A percentile compares a stretch with the other conserved stretches of the same genome.
These are phyloP conservation scores for Drosophila mimica DNA, from an alignment of 2,888 invertebrate species.

Conservation along the genomic window DNA sequence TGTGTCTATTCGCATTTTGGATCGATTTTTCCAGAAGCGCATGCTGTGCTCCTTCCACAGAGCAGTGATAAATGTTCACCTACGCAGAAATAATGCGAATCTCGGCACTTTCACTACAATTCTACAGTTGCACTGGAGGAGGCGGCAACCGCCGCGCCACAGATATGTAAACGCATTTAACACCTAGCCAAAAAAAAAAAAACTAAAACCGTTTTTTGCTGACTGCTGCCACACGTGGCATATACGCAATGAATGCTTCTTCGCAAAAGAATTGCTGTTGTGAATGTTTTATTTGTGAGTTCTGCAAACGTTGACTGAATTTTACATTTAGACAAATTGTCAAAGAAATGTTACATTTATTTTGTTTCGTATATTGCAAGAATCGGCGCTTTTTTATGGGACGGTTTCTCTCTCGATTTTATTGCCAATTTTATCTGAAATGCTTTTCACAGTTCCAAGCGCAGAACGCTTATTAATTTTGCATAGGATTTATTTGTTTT, in stretches of 20 bases:
- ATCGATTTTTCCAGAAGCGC: constrained; percentile 73
- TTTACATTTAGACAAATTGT: constrained; percentile 47
- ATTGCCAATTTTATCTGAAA: constrained; percentile 62
- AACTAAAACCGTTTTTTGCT: constrained; percentile 26
- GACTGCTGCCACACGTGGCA: constrained; percentile 48
- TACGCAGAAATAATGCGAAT: constrained; percentile 75
- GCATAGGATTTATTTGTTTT: constrained; percentile 36
- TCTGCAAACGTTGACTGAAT: constrained; percentile 51
- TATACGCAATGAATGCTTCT: constrained; percentile 52
- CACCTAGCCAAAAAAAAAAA: constrained; percentile 41
- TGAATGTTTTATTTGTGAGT: constrained; percentile 36
- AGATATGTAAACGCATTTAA: constrained; percentile 69
- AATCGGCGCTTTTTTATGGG: constrained; percentile 39
- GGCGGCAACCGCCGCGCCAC: constrained; percentile 48
- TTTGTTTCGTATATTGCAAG: constrained; percentile 22
- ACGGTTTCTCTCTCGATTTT: constrained; percentile 52
- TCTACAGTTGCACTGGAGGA: constrained; percentile 31
- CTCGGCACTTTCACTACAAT: constrained; percentile 69
- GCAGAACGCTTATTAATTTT: constrained; percentile 22
- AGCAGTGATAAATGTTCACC: constrained; percentile 66
- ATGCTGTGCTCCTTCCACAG: constrained; percentile 48
- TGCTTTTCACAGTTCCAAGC: constrained; percentile 45
- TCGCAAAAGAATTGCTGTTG: constrained; percentile 6
- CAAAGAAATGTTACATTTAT: constrained; percentile 48
- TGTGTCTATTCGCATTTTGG: constrained; percentile 71